Base-by-base conservation (phyloP, 2,888 invertebrate genomes). In the Epinotia bilunana region DNA sequence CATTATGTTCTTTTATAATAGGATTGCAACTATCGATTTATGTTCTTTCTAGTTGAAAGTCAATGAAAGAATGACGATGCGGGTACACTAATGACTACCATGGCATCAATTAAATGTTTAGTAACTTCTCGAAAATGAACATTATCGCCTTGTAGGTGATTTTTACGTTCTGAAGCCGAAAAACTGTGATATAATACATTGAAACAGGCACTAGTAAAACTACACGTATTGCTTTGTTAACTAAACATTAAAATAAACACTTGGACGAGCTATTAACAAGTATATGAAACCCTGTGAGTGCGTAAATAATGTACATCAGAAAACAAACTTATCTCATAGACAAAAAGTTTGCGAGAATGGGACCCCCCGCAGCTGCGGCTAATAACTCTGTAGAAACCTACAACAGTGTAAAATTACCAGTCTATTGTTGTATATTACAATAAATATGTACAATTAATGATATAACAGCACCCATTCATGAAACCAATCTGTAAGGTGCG, bases 361-460 rank as follows among this genome's bases (percentile, higher is more conserved):
- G 78, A 79, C 83, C 82, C 83, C 78, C 81, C 83, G 81, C 87
- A 87, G 82, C 84, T 86, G 87, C 90, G 84, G 84, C 77, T 83
- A 83, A 90, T 90, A 92, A 87, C 89, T 92, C 89, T 92, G 92
- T 93, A 92, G 92, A 91, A 93, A 92, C 91, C 93, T 93, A 93
- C 88, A 93, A 93, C 92, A 90, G 81, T 91, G 88, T 92, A 92
- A 92, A 91, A 88, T 90, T 92, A 93, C 93, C 93, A 92, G 93
- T 92, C 93, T 94, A 94, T 93, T 93, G 93, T 88, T 83, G 84
- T 91, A 92, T 91, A 92, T 91, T 93, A 91, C 88, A 92, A 91
- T 93, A 92, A 91, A 91, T 94, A 94, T 94, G 90, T 93, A 94
- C 92, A 93, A 92, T 88, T 91, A 91, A 91, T 90, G 86, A 87